These are phyloP conservation scores for Halisarca cf. caerulea DNA, from an alignment of 37 sponge, comb jelly and placozoan genomes.

Conservation along the genomic window DNA sequence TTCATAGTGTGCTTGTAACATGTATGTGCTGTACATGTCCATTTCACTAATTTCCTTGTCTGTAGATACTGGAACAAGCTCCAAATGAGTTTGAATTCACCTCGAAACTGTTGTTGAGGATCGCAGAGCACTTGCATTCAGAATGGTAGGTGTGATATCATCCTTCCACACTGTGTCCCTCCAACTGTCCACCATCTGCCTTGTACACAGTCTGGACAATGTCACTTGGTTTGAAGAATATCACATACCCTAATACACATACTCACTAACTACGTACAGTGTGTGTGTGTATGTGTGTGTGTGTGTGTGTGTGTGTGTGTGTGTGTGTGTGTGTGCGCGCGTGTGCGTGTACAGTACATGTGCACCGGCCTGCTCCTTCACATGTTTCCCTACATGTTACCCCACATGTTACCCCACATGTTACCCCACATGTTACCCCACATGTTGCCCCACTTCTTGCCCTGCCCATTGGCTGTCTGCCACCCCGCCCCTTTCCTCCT, in stretches of 20 bases:
- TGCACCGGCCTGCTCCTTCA: too few relatives aligned
- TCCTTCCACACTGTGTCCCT: too few relatives aligned
- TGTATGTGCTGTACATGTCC: not conserved
- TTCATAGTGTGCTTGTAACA: not conserved
- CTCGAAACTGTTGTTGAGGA: constrained; percentile 57
- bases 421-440: not conserved
- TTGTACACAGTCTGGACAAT: not conserved
- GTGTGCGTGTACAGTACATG: too few relatives aligned
- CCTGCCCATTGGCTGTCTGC: not conserved
- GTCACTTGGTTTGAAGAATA: not conserved
- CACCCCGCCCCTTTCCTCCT: too few relatives aligned
- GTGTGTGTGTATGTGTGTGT: not conserved
- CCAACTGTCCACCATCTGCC: not conserved
- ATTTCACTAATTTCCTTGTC: not conserved
- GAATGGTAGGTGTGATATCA: constrained; percentile 82
- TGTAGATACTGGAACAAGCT: constrained; percentile 72
- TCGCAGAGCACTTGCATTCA: constrained; percentile 88
- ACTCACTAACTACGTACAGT: not conserved
- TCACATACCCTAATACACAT: not conserved
- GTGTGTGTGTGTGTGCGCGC: too few relatives aligned
- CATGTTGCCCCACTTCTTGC: not conserved
- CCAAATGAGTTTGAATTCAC: constrained; percentile 92
- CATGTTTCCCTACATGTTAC: too few relatives aligned
- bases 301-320: not conserved
- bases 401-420: too few relatives aligned